These are phyloP conservation scores for Myopa tessellatipennis DNA, from an alignment of 2,888 invertebrate species.

Conservation along the genomic window DNA sequence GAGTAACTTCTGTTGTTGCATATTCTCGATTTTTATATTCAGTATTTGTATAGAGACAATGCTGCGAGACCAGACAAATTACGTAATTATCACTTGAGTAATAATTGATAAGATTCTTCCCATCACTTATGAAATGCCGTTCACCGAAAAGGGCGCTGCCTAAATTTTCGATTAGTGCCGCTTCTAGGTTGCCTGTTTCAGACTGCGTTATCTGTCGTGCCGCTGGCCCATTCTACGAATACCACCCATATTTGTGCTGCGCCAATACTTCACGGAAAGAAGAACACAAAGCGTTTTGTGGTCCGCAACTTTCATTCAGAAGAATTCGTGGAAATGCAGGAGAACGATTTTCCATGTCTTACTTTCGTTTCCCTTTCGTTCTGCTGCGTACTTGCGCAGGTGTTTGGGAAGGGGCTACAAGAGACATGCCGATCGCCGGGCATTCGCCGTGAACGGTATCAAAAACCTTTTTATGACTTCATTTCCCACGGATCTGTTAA, in stretches of 20 bases:
- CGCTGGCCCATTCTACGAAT: slow-evolving; percentile 42
- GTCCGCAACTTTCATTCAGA: slow-evolving; percentile 10
- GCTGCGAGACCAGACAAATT: slow-evolving; percentile 59
- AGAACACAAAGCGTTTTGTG: background rate
- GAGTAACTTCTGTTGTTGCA: too few species aligned
- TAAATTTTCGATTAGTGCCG: slow-evolving; percentile 65
- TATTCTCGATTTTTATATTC: too few species aligned
- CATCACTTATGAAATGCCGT: slow-evolving; percentile 26
- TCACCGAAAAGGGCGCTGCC: slow-evolving; percentile 48
- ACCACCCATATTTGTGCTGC: slow-evolving; percentile 34
- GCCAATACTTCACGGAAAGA: slow-evolving; percentile 2
- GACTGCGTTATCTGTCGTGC: background rate
- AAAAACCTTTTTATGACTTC: background rate
- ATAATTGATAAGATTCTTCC: slow-evolving; percentile 59
- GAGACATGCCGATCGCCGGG: background rate
- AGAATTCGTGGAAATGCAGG: slow-evolving; percentile 22
- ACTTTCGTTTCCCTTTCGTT: background rate
- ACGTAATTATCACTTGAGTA: slow-evolving; percentile 65
- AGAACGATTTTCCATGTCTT: background rate
- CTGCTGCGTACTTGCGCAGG: background rate
- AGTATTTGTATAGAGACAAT: too few species aligned
- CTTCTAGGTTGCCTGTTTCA: slow-evolving; percentile 59
- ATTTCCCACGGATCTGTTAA: background rate
- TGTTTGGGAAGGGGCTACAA: background rate
- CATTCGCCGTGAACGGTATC: slow-evolving; percentile 1